Percentiles rank a stretch among this genome's conserved stretches.
Evolutionary conservation across 2,797 vertebrate genomes (phyloP).

Genomic region (Benthosema pterotum): DNA sequence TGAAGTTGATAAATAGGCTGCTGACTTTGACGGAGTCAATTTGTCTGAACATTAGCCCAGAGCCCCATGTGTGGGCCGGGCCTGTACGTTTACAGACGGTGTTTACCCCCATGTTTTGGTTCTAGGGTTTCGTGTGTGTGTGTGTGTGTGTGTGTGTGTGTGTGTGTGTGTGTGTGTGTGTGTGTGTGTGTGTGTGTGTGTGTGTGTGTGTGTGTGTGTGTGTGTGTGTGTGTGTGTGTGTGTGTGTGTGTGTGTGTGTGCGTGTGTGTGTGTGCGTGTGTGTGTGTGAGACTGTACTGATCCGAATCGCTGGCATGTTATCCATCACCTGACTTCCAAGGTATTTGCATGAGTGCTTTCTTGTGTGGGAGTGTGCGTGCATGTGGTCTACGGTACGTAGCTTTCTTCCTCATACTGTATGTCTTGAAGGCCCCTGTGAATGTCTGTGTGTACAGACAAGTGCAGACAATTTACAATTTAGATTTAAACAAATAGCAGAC

Average conservation of each 20-base stretch:
- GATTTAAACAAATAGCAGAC: too few species aligned
- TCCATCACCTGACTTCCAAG: conserved; percentile 63
- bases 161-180: conserved; percentile 3
- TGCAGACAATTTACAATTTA: too few species aligned
- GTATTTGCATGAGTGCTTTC: conserved; percentile 13
- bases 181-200: conserved; percentile 6
- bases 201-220: conserved; percentile 27
- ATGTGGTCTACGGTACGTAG: too few species aligned
- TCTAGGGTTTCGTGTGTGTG: conserved; percentile 32
- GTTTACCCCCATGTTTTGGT: conserved; percentile 39
- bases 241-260: conserved; percentile 4
- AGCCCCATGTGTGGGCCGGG: not conserved
- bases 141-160: conserved; percentile 12
- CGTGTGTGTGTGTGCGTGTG: conserved; percentile 4
- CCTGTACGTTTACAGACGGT: conserved; percentile 1
- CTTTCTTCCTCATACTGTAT: not conserved
- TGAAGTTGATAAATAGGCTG: not conserved
- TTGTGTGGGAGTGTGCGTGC: too few species aligned
- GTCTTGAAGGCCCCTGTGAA: conserved; percentile 15
- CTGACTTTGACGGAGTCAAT: not conserved
- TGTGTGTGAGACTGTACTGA: not conserved
- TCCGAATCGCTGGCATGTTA: conserved; percentile 43
- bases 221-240: conserved; percentile 10
- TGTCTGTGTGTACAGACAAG: conserved; percentile 7
- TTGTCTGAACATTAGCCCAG: not conserved